phyloP scores from a whole-genome alignment of 2,888 invertebrate genomes.

The Trachelus tabidus region DNA sequence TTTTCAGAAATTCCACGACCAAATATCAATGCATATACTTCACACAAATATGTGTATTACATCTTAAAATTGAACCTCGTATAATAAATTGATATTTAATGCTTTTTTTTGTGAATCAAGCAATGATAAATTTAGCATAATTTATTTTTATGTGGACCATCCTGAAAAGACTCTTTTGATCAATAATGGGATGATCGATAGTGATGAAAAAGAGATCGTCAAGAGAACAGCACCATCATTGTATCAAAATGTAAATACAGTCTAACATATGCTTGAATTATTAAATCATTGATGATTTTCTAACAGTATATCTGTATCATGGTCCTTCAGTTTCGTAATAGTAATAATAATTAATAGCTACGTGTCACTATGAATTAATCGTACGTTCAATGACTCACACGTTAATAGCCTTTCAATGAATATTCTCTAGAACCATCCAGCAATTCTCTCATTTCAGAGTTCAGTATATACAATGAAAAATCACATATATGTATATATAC shows the following conservation, averaged over 20 bases:
- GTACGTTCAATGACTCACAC: not conserved
- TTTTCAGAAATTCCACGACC: not conserved
- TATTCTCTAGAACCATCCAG: not conserved
- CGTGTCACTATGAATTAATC: not conserved
- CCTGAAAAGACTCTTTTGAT: not conserved
- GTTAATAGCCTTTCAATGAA: not conserved
- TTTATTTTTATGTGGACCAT: not conserved
- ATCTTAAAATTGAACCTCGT: no score
- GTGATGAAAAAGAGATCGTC: not conserved
- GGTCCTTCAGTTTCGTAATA: not conserved
- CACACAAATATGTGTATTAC: no score
- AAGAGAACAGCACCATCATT: not conserved
- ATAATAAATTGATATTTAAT: not conserved
- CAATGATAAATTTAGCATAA: not conserved
- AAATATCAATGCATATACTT: not conserved
- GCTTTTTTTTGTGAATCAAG: not conserved
- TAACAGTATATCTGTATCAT: not conserved
- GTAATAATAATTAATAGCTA: not conserved
- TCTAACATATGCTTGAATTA: not conserved
- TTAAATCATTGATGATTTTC: not conserved
- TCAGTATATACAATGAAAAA: not conserved
- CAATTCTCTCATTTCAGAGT: not conserved
- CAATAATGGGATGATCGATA: not conserved
- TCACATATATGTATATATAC: not conserved
- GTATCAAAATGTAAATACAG: not conserved